phyloP scores from a whole-genome alignment of 2,113 vertebrate genomes.

The Carlito syrichta region DNA sequence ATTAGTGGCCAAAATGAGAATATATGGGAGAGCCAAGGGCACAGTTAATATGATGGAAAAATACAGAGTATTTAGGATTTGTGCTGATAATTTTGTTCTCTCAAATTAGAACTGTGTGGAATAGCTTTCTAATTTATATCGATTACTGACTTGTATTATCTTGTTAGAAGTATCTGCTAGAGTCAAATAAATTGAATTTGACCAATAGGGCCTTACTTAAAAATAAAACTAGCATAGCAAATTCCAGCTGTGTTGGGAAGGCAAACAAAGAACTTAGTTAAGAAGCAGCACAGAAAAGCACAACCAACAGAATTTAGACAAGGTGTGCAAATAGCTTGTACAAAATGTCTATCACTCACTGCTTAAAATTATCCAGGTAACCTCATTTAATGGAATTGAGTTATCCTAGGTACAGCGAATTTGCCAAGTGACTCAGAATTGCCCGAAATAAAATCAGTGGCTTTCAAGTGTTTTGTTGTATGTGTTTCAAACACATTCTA shows the following conservation, averaged over 20 bases:
- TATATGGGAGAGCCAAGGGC: neutral
- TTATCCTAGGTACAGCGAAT: neutral
- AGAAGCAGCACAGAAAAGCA: neutral
- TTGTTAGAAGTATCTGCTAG: neutral
- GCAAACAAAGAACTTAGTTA: neutral
- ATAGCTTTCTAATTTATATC: conserved; percentile 36
- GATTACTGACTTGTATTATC: neutral
- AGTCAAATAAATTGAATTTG: neutral
- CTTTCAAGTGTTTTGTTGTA: neutral
- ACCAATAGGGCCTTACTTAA: neutral
- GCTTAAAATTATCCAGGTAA: neutral
- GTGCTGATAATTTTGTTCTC: neutral
- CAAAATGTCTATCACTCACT: neutral
- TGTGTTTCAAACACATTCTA: neutral
- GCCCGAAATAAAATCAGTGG: neutral
- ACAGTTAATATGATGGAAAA: conserved; percentile 30
- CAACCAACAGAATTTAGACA: neutral
- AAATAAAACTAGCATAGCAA: neutral
- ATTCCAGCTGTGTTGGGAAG: neutral
- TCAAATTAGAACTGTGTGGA: neutral
- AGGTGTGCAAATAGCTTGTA: neutral
- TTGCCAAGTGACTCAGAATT: neutral
- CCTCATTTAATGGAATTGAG: neutral
- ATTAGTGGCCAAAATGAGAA: conserved; percentile 26
- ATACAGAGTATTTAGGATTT: neutral